phyloP scores from a whole-genome alignment of 2,113 vertebrate species.

The Pollachius pollachius region DNA sequence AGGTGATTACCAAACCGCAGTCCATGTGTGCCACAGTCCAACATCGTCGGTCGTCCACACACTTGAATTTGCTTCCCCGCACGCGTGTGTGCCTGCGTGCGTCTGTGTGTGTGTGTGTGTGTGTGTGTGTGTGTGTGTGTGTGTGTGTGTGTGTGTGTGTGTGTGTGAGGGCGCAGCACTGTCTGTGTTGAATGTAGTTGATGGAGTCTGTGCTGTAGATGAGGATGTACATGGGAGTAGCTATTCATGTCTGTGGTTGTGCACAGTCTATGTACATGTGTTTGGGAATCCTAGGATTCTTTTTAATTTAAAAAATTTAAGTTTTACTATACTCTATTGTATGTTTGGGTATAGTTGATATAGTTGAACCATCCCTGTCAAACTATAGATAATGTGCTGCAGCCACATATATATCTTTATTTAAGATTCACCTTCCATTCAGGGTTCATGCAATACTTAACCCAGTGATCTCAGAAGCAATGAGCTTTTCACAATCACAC shows the following conservation, averaged over 20 bases:
- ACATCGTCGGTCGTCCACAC: slow-evolving; percentile 5
- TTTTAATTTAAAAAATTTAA: too few species aligned
- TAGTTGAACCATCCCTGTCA: too few species aligned
- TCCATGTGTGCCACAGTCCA: slow-evolving; percentile 19
- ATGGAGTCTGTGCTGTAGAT: background rate
- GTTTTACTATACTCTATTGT: too few species aligned
- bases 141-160: background rate
- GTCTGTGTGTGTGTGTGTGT: background rate
- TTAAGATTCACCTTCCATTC: too few species aligned
- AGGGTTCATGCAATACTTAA: too few species aligned
- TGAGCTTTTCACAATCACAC: background rate
- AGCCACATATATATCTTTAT: too few species aligned
- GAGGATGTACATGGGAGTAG: background rate
- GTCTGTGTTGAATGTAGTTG: too few species aligned
- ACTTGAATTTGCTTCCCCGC: slow-evolving; percentile 3
- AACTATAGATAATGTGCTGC: too few species aligned
- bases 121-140: background rate
- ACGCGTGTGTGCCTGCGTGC: background rate
- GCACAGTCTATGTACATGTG: background rate
- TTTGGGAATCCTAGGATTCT: background rate
- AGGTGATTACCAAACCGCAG: slow-evolving; percentile 46
- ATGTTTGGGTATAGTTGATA: too few species aligned
- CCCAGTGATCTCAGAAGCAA: too few species aligned
- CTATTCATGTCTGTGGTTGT: background rate
- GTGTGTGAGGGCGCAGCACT: background rate